Base-by-base conservation (phyloP, 2,113 vertebrate species). In the Tachuris rubrigastra region DNA sequence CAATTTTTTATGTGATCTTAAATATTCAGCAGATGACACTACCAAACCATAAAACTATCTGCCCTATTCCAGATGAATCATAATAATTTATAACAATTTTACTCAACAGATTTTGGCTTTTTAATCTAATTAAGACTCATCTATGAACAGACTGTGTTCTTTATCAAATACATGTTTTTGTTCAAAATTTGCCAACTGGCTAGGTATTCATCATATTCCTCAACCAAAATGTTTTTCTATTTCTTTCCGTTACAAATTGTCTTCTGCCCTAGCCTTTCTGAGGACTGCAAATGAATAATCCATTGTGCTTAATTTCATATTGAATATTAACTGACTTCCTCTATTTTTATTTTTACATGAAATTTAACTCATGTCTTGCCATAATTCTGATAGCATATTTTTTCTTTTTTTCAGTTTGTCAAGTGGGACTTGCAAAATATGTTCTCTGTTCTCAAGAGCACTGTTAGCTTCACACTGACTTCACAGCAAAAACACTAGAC, bases 171-270 rank as follows among this genome's bases (percentile, higher is more conserved):
- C 52, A 28, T 79, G 6, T 90, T 62, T 88, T 90, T 96, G 88
- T 82, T 92, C 76, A 96, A 68, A 95, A 96, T 90, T 96, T 95
- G 84, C 85, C 92, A 92, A 65, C 93, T 96, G 95, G 68, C 44
- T 93, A 93, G 35, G 33, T 92, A n/a, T 72, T 87, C 69, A 82
- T 78, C 56, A 67, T 52, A 90, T 83, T 94, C 21, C 53, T 22
- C 8, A 90, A 46, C 18, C 28, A 95, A 94, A 96, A 96, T 90
- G 88, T 87, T 95, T 96, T 75, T 71, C 79, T 37, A 42, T 71
- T 89, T 78, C 35, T 68, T 91, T 73, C 42, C 58, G 47, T 67
- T 65, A 69, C 67, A 90, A 76, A 69, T 52, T 65, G n/a, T 28
- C 68, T 88, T n/a, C 28, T 90, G 44, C 31, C 47, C 56, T 84